phyloP scores from a whole-genome alignment of 2,113 vertebrate genomes.

The Lasiurus cinereus region DNA sequence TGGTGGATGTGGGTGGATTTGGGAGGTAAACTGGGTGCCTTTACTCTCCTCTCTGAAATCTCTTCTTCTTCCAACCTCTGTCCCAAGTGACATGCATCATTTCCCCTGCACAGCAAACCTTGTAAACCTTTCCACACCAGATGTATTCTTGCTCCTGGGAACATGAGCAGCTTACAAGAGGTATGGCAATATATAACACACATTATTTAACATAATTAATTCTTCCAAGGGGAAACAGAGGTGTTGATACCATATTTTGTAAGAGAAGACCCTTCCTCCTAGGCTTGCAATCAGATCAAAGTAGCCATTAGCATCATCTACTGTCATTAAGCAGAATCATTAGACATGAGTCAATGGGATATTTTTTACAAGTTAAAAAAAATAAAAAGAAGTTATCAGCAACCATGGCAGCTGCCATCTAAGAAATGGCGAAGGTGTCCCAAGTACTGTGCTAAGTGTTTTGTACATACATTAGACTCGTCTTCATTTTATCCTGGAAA shows the following conservation, averaged over 20 bases:
- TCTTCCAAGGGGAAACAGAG: not conserved
- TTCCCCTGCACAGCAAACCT: not conserved
- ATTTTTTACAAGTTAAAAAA: not conserved
- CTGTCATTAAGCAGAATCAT: not conserved
- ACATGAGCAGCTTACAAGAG: not conserved
- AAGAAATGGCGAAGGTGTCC: not conserved
- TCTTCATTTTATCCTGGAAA: not conserved
- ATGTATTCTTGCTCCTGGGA: not conserved
- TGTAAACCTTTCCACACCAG: not conserved
- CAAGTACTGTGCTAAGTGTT: not conserved
- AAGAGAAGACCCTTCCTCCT: not conserved
- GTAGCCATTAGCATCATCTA: not conserved
- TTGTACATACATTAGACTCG: not conserved
- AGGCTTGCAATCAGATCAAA: constrained; percentile 9
- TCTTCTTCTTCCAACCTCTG: not conserved
- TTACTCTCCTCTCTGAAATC: not conserved
- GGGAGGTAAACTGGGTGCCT: not conserved
- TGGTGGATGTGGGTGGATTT: not conserved
- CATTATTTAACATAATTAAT: constrained; percentile 55
- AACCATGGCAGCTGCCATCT: not conserved
- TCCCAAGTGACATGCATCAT: not conserved
- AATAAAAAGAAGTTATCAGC: not conserved
- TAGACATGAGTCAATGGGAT: not conserved
- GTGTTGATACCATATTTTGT: not conserved
- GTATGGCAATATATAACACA: constrained; percentile 1